phyloP scores from a whole-genome alignment of 2,888 invertebrate genomes.

The Eilema sororculum region DNA sequence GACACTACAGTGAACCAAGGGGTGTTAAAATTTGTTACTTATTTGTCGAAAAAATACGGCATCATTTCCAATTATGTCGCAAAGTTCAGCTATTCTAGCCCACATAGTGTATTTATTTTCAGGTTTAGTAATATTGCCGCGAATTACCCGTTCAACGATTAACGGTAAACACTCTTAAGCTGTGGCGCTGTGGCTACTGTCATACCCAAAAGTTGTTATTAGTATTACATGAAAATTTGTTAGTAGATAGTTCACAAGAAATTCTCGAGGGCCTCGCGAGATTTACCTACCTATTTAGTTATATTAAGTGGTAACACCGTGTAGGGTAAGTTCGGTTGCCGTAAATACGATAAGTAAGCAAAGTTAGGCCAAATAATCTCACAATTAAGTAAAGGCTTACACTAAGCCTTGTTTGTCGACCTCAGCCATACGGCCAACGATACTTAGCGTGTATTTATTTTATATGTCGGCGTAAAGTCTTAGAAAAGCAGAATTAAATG shows the following conservation, averaged over 20 bases:
- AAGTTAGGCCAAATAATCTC: constrained; percentile 69
- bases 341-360: constrained; percentile 71
- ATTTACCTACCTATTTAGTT: constrained; percentile 38
- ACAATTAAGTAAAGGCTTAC: constrained; percentile 71
- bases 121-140: not conserved
- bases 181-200: not conserved
- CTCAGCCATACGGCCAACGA: constrained; percentile 30
- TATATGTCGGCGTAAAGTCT: constrained; percentile 18
- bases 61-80: not conserved
- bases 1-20: not conserved
- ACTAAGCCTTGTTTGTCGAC: constrained; percentile 62
- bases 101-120: not conserved
- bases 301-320: constrained; percentile 44
- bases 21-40: not conserved
- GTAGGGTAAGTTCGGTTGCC: constrained; percentile 55
- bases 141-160: not conserved
- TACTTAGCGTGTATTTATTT: constrained; percentile 41
- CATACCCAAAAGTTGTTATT: constrained; percentile 9
- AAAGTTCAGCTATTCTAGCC: not conserved
- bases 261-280: constrained; percentile 28
- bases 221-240: constrained; percentile 24
- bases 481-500: constrained; percentile 16
- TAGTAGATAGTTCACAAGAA: constrained; percentile 18
- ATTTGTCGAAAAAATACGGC: not conserved
- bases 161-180: not conserved